These are phyloP conservation scores for Enteromius anoplus DNA, from an alignment of 2,797 vertebrate genomes.

Conservation along the genomic window DNA sequence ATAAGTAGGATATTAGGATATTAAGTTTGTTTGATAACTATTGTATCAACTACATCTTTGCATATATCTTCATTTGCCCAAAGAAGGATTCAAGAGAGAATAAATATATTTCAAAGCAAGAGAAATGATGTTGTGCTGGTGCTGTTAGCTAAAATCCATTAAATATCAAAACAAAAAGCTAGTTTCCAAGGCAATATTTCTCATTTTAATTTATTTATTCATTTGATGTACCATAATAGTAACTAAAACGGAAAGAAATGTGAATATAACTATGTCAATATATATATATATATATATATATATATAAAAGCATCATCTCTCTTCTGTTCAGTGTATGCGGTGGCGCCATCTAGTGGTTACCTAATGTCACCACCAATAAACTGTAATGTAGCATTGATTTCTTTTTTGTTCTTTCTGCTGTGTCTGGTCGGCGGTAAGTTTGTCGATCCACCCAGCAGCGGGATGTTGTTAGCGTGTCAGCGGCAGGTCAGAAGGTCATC, in stretches of 20 bases:
- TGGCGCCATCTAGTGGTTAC: slow-evolving; percentile 31
- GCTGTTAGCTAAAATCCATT: neutral
- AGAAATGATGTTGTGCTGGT: neutral
- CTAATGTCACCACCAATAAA: neutral
- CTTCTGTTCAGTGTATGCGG: no score
- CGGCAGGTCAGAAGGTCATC: slow-evolving; percentile 52
- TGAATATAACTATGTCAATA: no score
- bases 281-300: no score
- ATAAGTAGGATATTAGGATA: no score
- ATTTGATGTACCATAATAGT: neutral
- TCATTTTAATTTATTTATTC: neutral
- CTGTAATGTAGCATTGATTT: neutral
- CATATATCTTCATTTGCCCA: no score
- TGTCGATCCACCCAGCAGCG: slow-evolving; percentile 1
- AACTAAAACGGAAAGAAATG: no score
- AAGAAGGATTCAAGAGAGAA: neutral
- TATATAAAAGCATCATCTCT: no score
- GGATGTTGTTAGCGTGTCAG: slow-evolving; percentile 59
- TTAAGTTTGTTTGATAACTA: no score
- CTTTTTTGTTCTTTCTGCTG: neutral
- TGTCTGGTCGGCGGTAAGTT: neutral
- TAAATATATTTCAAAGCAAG: neutral
- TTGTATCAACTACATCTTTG: neutral
- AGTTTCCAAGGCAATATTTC: neutral
- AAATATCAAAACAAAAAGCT: neutral